phyloP scores from a whole-genome alignment of 2,113 vertebrate species.

The Rhynchomys soricoides region DNA sequence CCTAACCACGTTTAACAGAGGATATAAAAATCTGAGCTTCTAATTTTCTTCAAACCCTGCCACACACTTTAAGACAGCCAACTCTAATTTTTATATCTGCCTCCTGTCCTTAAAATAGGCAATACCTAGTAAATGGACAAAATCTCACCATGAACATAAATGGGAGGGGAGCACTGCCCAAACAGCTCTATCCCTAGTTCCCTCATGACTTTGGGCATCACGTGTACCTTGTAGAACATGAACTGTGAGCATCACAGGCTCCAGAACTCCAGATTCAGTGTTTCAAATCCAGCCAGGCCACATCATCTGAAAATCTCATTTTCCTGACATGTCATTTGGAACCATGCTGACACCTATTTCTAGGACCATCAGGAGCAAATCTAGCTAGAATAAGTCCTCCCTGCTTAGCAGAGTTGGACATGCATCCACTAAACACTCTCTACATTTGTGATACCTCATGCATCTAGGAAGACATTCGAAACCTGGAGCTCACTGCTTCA shows the following conservation, averaged over 20 bases:
- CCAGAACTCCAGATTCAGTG: background rate
- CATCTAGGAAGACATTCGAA: background rate
- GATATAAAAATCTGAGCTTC: background rate
- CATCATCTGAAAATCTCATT: background rate
- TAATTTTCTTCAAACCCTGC: background rate
- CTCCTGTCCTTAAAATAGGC: background rate
- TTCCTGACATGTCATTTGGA: background rate
- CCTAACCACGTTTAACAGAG: background rate
- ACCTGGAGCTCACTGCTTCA: background rate
- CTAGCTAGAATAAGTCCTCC: background rate
- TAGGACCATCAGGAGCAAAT: background rate
- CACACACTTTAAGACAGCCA: background rate
- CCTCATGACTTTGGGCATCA: background rate
- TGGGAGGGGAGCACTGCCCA: background rate
- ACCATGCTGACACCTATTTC: background rate
- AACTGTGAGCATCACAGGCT: background rate
- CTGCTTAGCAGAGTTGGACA: background rate
- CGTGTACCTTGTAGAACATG: rapidly evolving
- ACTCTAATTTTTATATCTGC: background rate
- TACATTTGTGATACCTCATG: background rate
- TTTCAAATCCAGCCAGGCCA: background rate
- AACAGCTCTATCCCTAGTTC: background rate
- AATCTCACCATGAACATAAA: background rate
- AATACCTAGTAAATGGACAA: background rate
- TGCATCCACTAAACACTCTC: background rate